These are phyloP conservation scores for Tiliacea citrago DNA, from an alignment of 2,888 invertebrate species.

Conservation along the genomic window DNA sequence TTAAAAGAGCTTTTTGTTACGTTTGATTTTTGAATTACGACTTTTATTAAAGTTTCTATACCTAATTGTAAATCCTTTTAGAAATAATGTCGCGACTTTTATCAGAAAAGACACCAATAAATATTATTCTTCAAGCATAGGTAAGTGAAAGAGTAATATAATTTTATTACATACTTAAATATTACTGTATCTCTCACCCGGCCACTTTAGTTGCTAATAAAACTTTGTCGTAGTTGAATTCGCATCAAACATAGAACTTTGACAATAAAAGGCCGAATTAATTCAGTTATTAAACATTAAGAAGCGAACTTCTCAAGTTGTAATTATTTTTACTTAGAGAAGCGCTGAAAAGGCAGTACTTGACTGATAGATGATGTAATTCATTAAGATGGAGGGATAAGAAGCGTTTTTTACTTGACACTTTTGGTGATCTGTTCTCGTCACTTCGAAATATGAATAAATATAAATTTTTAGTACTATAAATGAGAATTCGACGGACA, in stretches of 20 bases:
- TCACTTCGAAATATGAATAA: not conserved
- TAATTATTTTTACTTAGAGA: slow-evolving; percentile 53
- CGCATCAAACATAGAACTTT: slow-evolving; percentile 61
- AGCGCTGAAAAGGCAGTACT: slow-evolving; percentile 1
- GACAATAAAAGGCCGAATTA: slow-evolving; percentile 61
- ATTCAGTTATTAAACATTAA: slow-evolving; percentile 61
- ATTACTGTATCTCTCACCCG: slow-evolving; percentile 43
- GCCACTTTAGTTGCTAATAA: slow-evolving; percentile 50
- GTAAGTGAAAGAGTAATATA: slow-evolving; percentile 23
- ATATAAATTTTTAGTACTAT: not conserved
- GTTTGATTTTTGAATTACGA: not conserved
- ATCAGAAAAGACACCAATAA: not conserved
- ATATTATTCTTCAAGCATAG: not conserved
- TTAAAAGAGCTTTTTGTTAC: not conserved
- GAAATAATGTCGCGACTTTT: not conserved
- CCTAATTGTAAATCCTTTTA: not conserved
- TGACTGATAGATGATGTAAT: slow-evolving; percentile 18
- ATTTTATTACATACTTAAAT: slow-evolving; percentile 32
- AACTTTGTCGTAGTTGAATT: slow-evolving; percentile 43
- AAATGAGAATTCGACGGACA: not conserved
- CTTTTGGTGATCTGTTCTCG: not conserved
- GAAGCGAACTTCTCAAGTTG: slow-evolving; percentile 42
- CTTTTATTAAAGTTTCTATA: not conserved
- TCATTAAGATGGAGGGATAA: slow-evolving; percentile 1
- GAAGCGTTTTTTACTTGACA: slow-evolving; percentile 4